These are phyloP conservation scores for Apostichopus parvimensis DNA, from an alignment of 35 echinoderm and acorn worm genomes.

Conservation along the genomic window DNA sequence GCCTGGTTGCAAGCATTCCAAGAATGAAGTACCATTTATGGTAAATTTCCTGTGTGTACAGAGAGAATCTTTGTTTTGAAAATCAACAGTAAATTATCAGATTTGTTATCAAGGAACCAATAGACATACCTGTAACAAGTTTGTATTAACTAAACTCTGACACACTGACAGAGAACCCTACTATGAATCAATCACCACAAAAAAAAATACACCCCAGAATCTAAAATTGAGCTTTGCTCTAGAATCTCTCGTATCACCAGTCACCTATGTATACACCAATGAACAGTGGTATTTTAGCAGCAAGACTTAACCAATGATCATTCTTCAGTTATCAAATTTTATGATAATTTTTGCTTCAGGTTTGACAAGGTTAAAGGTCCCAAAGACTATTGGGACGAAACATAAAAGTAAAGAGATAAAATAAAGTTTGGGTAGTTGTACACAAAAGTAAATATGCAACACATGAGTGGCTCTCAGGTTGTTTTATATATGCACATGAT, in stretches of 20 bases:
- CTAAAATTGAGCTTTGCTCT: too few species aligned
- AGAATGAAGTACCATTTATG: too few species aligned
- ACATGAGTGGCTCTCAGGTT: not conserved
- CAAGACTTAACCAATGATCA: not conserved
- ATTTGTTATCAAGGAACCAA: not conserved
- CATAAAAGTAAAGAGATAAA: not conserved
- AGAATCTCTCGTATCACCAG: too few species aligned
- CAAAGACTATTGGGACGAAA: not conserved
- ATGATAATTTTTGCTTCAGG: not conserved
- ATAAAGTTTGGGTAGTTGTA: not conserved
- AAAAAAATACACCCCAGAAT: too few species aligned
- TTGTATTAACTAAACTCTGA: not conserved
- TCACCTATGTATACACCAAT: too few species aligned
- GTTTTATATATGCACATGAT: too few species aligned
- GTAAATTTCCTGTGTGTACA: too few species aligned
- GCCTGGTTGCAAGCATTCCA: too few species aligned
- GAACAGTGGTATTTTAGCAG: too few species aligned
- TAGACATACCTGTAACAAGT: not conserved
- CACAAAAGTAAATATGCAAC: not conserved
- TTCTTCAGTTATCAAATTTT: not conserved
- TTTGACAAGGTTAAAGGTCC: not conserved
- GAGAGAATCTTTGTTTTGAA: not conserved
- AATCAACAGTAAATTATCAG: not conserved
- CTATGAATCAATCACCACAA: not conserved
- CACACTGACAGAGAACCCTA: not conserved